phyloP scores from a whole-genome alignment of 2,797 vertebrate species.

The Molothrus ater region DNA sequence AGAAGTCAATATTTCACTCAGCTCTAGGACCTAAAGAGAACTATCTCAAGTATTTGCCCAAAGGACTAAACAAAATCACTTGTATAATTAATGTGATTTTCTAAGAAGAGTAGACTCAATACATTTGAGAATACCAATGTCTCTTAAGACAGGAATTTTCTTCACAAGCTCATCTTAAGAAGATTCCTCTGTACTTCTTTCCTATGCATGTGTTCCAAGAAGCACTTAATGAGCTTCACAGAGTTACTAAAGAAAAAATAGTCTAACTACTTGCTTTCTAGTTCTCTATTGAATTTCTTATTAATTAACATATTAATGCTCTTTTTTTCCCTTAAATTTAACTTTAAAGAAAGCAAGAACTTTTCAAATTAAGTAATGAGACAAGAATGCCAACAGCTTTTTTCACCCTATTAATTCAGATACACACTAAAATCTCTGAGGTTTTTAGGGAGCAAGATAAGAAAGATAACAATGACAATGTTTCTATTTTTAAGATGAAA shows the following conservation, averaged over 20 bases:
- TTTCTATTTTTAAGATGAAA: constrained; percentile 68
- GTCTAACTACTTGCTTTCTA: constrained; percentile 70
- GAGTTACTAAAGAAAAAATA: constrained; percentile 69
- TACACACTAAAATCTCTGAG: constrained; percentile 49
- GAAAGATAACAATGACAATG: constrained; percentile 60
- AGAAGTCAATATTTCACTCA: constrained; percentile 45
- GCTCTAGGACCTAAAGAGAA: constrained; percentile 16
- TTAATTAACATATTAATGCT: constrained; percentile 78
- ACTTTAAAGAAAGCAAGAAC: constrained; percentile 75
- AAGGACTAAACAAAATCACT: constrained; percentile 61
- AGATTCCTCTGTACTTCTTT: constrained; percentile 47
- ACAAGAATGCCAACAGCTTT: constrained; percentile 69
- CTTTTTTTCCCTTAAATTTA: constrained; percentile 74
- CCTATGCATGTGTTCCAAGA: constrained; percentile 56
- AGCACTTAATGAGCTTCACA: constrained; percentile 74
- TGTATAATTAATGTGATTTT: constrained; percentile 62
- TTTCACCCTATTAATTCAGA: constrained; percentile 70
- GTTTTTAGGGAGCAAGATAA: constrained; percentile 48
- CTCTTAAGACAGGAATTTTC: constrained; percentile 56
- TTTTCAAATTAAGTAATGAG: constrained; percentile 75
- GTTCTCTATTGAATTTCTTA: constrained; percentile 71
- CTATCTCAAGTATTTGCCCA: constrained; percentile 37
- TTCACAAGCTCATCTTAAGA: constrained; percentile 40
- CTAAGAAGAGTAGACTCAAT: constrained; percentile 29
- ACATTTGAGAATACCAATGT: constrained; percentile 44